phyloP scores from a whole-genome alignment of 2,797 vertebrate genomes.

The Carcharodon carcharias region DNA sequence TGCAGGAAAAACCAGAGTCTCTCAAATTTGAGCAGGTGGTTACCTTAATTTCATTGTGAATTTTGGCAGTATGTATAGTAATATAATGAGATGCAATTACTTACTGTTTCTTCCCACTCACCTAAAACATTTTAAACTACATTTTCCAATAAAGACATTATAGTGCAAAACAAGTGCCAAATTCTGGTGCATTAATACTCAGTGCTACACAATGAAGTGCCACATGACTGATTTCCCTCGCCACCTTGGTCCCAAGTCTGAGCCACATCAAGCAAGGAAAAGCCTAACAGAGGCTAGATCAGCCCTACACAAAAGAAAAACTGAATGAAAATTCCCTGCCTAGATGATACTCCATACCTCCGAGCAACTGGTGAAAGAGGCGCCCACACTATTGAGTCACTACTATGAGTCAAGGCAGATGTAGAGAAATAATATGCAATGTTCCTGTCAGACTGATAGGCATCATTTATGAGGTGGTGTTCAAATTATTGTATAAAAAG shows the following conservation, averaged over 20 bases:
- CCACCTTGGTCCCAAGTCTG: background rate
- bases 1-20: background rate
- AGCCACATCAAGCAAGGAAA: background rate
- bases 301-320: background rate
- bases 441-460: background rate
- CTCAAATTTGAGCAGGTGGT: slow-evolving; percentile 15
- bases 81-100: background rate
- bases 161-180: background rate
- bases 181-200: background rate
- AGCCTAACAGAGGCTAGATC: background rate
- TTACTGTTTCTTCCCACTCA: background rate
- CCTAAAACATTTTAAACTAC: background rate
- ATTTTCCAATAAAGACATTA: background rate
- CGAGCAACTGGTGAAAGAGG: background rate
- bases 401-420: background rate
- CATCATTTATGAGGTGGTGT: background rate
- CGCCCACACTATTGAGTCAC: background rate
- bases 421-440: background rate
- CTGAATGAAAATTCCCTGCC: background rate
- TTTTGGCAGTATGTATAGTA: background rate
- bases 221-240: background rate
- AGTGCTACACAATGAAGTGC: background rate
- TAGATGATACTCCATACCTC: background rate
- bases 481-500: background rate
- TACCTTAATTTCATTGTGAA: slow-evolving; percentile 3